Base-by-base conservation (phyloP, 2,888 invertebrate genomes). In the Brenthis daphne region DNA sequence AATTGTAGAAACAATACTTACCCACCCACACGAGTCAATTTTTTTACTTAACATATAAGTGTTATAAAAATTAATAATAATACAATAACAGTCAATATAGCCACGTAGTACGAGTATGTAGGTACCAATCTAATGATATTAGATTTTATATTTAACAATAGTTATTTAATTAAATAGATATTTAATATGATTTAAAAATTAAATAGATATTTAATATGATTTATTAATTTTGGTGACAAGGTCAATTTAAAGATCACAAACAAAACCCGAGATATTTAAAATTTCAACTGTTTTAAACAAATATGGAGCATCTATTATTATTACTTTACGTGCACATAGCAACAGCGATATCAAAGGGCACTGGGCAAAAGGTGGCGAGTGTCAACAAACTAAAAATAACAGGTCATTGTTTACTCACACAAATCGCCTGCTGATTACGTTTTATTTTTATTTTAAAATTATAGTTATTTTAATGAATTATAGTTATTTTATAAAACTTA, bases 321-420 rank as follows among this genome's bases (percentile, higher is more conserved):
- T 37, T 57, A 53, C 6, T 63, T 33, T 47, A 20, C 37, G 80
- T 81, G 82, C 87, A 84, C 87, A 80, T 88, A 84, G 87, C 81
- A 87, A 89, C 89, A 82, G 16, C 54, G 51, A 54, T 76, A 76
- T 80, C 78, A 74, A 66, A 66, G 68, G 70, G 69, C 73, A 64
- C 69, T 69, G 68, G 68, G 70, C 65, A 74, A 79, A 73, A 73
- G 67, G 74, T 82, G 83, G 81, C 81, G 79, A 68, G 71, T 72
- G 65, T 71, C 72, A 73, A 74, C 67, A 65, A 70, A 80, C 82
- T 84, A 84, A 83, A 83, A 85, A 85, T 85, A 86, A 80, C 69
- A 79, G 82, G 77, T 79, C 83, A 77, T 67, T 81, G 79, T 80
- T 82, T 79, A 80, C 80, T 70, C 67, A 68, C 65, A 58, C 68